Conservation (phyloP, 2,797 vertebrate genomes). For the Mycteria americana region DNA sequence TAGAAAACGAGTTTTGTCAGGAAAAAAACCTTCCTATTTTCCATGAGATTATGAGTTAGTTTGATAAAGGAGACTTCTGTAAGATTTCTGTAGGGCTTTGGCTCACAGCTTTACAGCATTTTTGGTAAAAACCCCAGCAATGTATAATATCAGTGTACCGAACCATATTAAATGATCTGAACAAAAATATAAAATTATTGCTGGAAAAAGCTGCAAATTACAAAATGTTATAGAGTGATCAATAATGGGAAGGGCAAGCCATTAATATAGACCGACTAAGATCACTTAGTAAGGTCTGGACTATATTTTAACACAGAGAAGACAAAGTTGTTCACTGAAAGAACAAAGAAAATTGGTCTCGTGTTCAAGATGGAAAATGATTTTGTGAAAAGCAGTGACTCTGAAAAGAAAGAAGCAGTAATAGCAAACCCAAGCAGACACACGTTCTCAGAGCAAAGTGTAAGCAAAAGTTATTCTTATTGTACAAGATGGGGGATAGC, state of each 20-base stretch:
- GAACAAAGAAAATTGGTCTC: not conserved
- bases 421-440: not conserved
- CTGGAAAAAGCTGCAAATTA: not conserved
- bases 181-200: not conserved
- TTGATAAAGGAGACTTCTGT: not conserved
- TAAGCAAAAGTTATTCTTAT: not conserved
- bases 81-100: not conserved
- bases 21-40: not conserved
- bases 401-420: not conserved
- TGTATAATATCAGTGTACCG: not conserved
- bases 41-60: not conserved
- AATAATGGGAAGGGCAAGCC: not conserved
- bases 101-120: not conserved
- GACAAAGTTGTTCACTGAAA: not conserved
- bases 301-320: not conserved
- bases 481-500: not conserved
- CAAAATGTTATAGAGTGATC: not conserved
- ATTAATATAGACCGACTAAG: not conserved
- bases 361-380: not conserved
- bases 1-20: conserved; percentile 18
- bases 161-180: not conserved
- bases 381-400: not conserved
- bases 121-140: not conserved
- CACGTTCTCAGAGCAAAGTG: not conserved
- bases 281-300: not conserved